Conservation (phyloP, 1,140 invertebrate genomes). For the Monomorium pharaonis region DNA sequence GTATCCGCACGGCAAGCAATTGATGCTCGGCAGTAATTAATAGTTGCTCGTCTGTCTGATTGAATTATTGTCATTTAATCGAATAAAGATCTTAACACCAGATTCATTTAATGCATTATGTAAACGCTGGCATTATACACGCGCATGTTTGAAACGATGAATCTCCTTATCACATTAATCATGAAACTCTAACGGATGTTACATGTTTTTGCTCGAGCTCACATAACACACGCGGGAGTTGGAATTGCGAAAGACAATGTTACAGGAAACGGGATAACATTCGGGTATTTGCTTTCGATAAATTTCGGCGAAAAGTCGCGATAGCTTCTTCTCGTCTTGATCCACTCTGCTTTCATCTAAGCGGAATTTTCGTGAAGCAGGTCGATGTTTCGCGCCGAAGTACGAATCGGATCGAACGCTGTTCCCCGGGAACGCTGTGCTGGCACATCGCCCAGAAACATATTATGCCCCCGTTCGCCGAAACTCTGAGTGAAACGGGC, state of each 20-base stretch:
- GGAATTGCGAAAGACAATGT: background rate
- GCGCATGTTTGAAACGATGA: background rate
- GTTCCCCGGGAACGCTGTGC: conserved; percentile 58
- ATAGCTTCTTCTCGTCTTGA: background rate
- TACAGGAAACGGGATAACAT: background rate
- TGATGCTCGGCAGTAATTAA: background rate
- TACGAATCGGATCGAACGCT: conserved; percentile 67
- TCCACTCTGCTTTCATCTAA: conserved; percentile 21
- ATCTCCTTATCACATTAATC: background rate
- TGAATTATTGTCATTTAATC: conserved; percentile 5
- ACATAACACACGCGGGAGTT: background rate
- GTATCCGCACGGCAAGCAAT: background rate
- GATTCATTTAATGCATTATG: background rate
- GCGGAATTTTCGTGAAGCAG: conserved; percentile 63
- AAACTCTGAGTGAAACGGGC: conserved; percentile 40
- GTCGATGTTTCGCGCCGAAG: conserved; percentile 69
- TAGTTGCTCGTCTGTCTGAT: background rate
- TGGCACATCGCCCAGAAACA: conserved; percentile 68
- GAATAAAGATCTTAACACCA: background rate
- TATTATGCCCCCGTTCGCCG: conserved; percentile 61
- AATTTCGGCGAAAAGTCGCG: conserved; percentile 48
- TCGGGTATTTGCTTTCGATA: conserved; percentile 25
- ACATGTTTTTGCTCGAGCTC: background rate
- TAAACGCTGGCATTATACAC: background rate
- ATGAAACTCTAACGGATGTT: background rate